These are phyloP conservation scores for Dissostichus mawsoni DNA, from an alignment of 2,113 vertebrate genomes.

Conservation along the genomic window DNA sequence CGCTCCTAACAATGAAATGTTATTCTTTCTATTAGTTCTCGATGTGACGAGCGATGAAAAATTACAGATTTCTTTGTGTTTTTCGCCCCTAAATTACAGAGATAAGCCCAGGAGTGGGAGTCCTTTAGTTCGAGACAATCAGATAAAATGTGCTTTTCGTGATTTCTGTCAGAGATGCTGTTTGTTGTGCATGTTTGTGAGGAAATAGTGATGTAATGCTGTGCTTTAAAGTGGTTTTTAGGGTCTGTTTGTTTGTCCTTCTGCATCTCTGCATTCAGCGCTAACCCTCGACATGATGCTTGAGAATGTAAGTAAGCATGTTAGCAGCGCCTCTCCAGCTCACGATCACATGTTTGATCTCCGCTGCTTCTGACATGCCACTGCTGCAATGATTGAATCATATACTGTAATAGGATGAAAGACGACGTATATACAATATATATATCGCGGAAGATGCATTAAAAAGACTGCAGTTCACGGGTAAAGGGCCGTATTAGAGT, in stretches of 20 bases:
- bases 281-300: constrained; percentile 33
- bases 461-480: constrained; percentile 32
- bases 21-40: constrained; percentile 43
- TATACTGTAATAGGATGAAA: constrained; percentile 28
- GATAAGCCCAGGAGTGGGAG: not conserved
- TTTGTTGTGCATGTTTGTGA: not conserved
- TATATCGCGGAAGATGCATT: constrained; percentile 37
- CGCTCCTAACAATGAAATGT: constrained; percentile 47
- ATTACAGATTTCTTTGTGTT: not conserved
- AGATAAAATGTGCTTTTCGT: constrained; percentile 13
- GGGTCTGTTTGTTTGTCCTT: constrained; percentile 28
- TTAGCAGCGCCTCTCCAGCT: constrained; percentile 23
- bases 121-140: not conserved
- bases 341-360: constrained; percentile 49
- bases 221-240: not conserved
- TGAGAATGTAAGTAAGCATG: constrained; percentile 42
- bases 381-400: constrained; percentile 61
- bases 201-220: not conserved
- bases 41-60: constrained; percentile 23
- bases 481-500: constrained; percentile 37
- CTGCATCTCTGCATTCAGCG: constrained; percentile 42
- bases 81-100: not conserved
- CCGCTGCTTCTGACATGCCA: constrained; percentile 19
- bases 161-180: too few relatives aligned
- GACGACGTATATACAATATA: not conserved